A percentile compares a stretch with the other conserved stretches of the same genome.
Evolutionary conservation across 2,888 invertebrate species (phyloP).

Genomic region (Notodonta dromedarius): DNA sequence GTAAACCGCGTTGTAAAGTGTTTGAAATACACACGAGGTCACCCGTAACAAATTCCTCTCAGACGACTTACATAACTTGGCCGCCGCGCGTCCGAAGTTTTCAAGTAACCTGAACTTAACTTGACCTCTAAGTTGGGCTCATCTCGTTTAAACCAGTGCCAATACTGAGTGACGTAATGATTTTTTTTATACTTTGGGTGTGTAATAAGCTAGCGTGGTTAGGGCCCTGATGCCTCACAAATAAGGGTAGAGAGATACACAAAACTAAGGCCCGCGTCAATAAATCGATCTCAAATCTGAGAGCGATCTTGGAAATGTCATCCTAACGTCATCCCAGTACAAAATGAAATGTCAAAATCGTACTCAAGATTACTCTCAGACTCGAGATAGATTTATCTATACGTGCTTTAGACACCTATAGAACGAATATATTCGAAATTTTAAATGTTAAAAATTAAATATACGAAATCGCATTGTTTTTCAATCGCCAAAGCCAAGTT

Average conservation of each 20-base stretch:
- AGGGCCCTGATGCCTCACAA: too few relatives aligned
- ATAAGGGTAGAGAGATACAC: too few relatives aligned
- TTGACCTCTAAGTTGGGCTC: background rate
- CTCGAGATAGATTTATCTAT: too few relatives aligned
- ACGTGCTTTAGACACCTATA: too few relatives aligned
- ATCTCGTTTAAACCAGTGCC: background rate
- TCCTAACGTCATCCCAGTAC: too few relatives aligned
- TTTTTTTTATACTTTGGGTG: constrained; percentile 3
- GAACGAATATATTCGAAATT: background rate
- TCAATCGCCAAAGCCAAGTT: too few relatives aligned
- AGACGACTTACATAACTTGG: constrained; percentile 2
- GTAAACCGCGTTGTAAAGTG: background rate
- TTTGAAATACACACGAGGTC: background rate
- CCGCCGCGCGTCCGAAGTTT: constrained; percentile 3
- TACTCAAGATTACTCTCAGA: too few relatives aligned
- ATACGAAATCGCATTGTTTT: background rate
- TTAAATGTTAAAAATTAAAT: background rate
- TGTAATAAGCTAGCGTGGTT: too few relatives aligned
- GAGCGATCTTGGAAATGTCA: too few relatives aligned
- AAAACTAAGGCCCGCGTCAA: too few relatives aligned
- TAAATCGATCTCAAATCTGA: too few relatives aligned
- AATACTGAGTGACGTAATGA: background rate
- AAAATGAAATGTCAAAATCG: too few relatives aligned
- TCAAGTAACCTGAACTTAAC: background rate
- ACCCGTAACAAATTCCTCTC: background rate